Evolutionary conservation across 2,113 vertebrate species (phyloP), one percentile per base, ranked within the genome.

Genomic region (Himantopus leucocephalus): DNA sequence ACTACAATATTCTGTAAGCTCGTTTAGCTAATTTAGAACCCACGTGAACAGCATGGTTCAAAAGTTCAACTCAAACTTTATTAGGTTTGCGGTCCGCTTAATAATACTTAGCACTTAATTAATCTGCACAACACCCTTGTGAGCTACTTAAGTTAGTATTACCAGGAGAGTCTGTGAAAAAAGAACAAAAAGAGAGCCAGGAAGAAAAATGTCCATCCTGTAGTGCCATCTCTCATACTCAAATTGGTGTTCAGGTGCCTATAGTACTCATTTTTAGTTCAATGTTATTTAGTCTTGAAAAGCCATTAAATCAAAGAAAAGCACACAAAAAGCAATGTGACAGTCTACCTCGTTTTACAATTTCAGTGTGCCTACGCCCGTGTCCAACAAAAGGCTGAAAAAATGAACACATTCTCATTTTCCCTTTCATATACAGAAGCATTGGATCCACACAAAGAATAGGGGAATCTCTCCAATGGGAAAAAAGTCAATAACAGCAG

Each of bases 51-150:
- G 88, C 37, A 77, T 17, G 64, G 95, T 96, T 97, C 95, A 95
- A 93, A 93, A 97, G 96, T 96, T 96, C 94, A 96, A n/a, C 43
- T 81, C 39, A 81, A 95, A 95, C 83, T 96, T 97, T 97, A 97
- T 96, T 91, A 68, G 83, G 83, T 81, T 93, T 96, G 85, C 2
- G 68, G 92, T 96, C 92, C 45, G 6, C 90, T 94, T 96, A 94
- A 96, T 96, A 96, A 88, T 86, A 95, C 95, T 97, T 97, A 96
- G 72, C 96, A 96, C 90, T 93, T 95, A 97, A 96, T 97, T 96
- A 96, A 96, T 94, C 90, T 94, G 27, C 90, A 95, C 68, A 96
- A 88, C 75, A 93, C 95, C 83, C 83, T 81, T 87, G 94, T 84
- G 96, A 84, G 60, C 88, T 96, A 92, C 85, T 92, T 88, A 84